A percentile compares a stretch with the other conserved stretches of the same genome.
These are phyloP conservation scores for Alcis repandata DNA, from an alignment of 2,888 invertebrate genomes.

Conservation along the genomic window DNA sequence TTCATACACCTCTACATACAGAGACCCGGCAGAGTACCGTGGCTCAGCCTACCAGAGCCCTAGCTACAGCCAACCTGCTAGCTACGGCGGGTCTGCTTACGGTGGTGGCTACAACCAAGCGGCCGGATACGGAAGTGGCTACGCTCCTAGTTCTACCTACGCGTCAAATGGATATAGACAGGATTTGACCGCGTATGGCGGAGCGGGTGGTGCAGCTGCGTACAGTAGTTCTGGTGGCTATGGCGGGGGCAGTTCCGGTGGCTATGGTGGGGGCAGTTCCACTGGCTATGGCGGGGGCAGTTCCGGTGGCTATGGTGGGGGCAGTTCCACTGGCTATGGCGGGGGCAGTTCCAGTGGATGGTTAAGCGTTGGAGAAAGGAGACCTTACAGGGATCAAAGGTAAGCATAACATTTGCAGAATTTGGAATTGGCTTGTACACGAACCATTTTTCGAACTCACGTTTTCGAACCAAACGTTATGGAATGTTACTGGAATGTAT, in stretches of 20 bases:
- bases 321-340: slow-evolving; percentile 28
- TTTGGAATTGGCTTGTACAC: too few relatives aligned
- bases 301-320: slow-evolving; percentile 21
- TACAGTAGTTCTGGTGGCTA: too few relatives aligned
- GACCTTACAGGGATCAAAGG: slow-evolving; percentile 82
- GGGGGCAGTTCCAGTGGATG: slow-evolving; percentile 71
- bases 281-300: too few relatives aligned
- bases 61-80: slow-evolving; percentile 48
- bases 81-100: slow-evolving; percentile 38
- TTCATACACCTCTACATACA: slow-evolving; percentile 52
- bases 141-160: slow-evolving; percentile 31
- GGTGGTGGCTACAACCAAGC: slow-evolving; percentile 39
- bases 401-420: slow-evolving; percentile 37
- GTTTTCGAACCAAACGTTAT: too few relatives aligned
- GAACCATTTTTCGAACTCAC: too few relatives aligned
- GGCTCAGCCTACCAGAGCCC: slow-evolving; percentile 40
- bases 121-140: slow-evolving; percentile 34
- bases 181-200: slow-evolving; percentile 41
- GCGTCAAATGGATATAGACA: slow-evolving; percentile 50
- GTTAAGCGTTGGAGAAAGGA: slow-evolving; percentile 75
- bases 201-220: too few relatives aligned
- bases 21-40: slow-evolving; percentile 42
- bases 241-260: slow-evolving; percentile 9
- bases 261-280: slow-evolving; percentile 25
- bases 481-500: too few relatives aligned